Evolutionary conservation across 1,140 invertebrate genomes (phyloP), one percentile per base, ranked within the genome.

Genomic region (Phenacoccus solenopsis): DNA sequence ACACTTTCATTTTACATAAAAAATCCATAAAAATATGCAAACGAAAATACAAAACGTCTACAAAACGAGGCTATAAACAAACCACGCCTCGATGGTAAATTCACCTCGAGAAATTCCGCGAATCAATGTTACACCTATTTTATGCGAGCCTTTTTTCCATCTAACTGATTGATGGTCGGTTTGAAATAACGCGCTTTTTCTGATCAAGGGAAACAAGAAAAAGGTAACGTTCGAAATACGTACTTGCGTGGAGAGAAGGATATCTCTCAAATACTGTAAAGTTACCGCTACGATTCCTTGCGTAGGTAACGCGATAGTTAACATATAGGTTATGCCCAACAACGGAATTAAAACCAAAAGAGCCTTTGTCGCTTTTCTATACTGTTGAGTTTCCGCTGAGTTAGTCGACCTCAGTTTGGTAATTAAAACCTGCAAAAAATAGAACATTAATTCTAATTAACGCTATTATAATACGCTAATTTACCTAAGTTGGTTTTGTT

Each of bases 321-420:
- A 78, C 21, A 94, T 81, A 77, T 95, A 93, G 1, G 90, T 93
- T 70, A 93, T 87, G n/a, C 92, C 92, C 70, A 95, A 82, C 20
- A 95, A 81, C 1, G 93, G 93, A 76, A 94, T 92, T 12, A 95
- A 81, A 9, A 94, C 90, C 9, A 94, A 78, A 10, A 95, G 81
- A 12, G 92, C 92, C 79, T 94, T 94, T 0, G 89, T 89, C 0
- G 91, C 92, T 78, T 94, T 95, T 57, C 89, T 81, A 78, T 91
- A 92, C 77, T 96, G 76, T 71, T 76, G 74, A 0, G 76, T 76
- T 69, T 77, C 75, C 10, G 74, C 74, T 13, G 73, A 75, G 68
- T 75, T 76, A 10, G 75, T 74, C 16, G 76, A 76, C 1, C 76
- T 69, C 20, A 76, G 72, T 77, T 96, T 96, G 9, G 93, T 96